phyloP scores from a whole-genome alignment of 2,797 vertebrate species.

The Acipenser oxyrinchus region DNA sequence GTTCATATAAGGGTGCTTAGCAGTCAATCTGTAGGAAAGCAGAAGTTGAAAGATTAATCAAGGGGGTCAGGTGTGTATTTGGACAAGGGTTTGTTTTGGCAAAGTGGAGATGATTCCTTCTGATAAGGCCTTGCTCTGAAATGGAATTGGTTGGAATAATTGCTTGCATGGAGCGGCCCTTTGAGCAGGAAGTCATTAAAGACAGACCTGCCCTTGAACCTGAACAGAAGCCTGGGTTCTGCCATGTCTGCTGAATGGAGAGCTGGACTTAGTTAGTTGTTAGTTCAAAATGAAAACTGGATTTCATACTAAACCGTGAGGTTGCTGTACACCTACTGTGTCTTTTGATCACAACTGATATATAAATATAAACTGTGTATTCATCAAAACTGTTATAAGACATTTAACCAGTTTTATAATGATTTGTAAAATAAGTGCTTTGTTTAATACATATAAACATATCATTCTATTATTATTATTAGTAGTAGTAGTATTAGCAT shows the following conservation, averaged over 20 bases:
- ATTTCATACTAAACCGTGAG: conserved; percentile 49
- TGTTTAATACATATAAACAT: too few species aligned
- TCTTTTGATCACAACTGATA: neutral
- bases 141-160: conserved; percentile 24
- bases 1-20: neutral
- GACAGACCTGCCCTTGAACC: conserved; percentile 15
- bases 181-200: conserved; percentile 21
- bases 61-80: conserved; percentile 16
- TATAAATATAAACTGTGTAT: neutral
- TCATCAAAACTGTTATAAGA: neutral
- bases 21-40: neutral
- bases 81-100: neutral
- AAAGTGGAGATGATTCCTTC: conserved; percentile 16
- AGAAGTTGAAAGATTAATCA: conserved; percentile 14
- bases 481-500: too few species aligned
- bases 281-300: conserved; percentile 69
- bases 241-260: conserved; percentile 40
- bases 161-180: conserved; percentile 22
- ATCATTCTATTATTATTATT: too few species aligned
- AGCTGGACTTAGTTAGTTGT: conserved; percentile 65
- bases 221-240: conserved; percentile 20
- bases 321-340: neutral
- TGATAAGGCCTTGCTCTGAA: conserved; percentile 24
- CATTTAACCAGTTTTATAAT: neutral
- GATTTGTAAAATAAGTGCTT: too few species aligned